phyloP scores from a whole-genome alignment of 2,113 vertebrate species.

The Sorex fumeus region DNA sequence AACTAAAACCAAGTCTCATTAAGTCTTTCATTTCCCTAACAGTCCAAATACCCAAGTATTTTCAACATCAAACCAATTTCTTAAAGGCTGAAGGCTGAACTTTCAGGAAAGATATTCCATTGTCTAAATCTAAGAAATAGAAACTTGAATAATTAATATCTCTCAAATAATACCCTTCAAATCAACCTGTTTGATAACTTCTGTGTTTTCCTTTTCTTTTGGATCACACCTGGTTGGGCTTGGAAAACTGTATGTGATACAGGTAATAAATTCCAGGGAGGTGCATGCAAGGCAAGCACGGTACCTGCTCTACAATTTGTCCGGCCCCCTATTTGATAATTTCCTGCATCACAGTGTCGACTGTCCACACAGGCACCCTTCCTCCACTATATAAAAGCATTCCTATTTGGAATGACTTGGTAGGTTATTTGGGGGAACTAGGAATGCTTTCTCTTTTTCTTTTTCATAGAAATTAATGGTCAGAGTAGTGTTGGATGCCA shows the following conservation, averaged over 20 bases:
- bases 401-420: not conserved
- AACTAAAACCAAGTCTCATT: no score
- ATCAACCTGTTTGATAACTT: slow-evolving; percentile 14
- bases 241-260: no score
- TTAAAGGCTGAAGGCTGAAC: slow-evolving; percentile 8
- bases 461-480: not conserved
- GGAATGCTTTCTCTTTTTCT: not conserved
- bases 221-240: no score
- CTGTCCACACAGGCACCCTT: slow-evolving; percentile 10
- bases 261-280: no score
- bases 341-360: slow-evolving; percentile 51
- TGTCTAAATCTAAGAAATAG: not conserved
- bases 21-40: not conserved
- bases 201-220: no score
- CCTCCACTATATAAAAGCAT: not conserved
- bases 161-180: not conserved
- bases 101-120: not conserved
- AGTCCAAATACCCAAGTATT: slow-evolving; percentile 14
- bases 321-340: not conserved
- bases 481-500: not conserved
- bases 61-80: slow-evolving; percentile 50
- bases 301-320: no score
- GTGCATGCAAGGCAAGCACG: no score
- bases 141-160: not conserved
- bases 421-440: not conserved